A percentile compares a stretch with the other conserved stretches of the same genome.
These are phyloP conservation scores for Apus apus DNA, from an alignment of 2,113 vertebrate species.

Conservation along the genomic window DNA sequence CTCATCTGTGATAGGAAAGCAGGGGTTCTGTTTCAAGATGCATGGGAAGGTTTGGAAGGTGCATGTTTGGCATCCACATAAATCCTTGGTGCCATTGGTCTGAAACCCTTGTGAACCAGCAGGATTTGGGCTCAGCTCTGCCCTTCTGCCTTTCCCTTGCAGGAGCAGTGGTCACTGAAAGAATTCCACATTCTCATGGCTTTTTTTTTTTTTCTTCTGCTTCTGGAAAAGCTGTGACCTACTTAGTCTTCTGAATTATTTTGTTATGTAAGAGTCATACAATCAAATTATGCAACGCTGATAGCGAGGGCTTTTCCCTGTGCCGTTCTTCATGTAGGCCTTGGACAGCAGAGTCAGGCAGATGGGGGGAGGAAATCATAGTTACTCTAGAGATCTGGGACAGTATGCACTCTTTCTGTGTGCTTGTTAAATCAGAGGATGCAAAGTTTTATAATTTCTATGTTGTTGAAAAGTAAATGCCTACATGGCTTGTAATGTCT, in stretches of 20 bases:
- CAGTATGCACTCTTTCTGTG: not conserved
- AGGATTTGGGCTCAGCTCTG: not conserved
- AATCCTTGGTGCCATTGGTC: not conserved
- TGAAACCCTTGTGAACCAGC: fast-evolving
- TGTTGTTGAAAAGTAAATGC: not conserved
- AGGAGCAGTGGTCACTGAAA: slow-evolving; percentile 10
- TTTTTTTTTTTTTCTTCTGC: not conserved
- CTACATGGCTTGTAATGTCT: not conserved
- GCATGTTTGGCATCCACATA: fast-evolving
- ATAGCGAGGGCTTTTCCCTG: slow-evolving; percentile 40
- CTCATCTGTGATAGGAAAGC: not conserved
- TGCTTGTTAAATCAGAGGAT: not conserved
- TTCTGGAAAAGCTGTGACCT: slow-evolving; percentile 64
- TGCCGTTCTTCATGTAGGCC: slow-evolving; percentile 12
- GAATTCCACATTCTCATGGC: not conserved
- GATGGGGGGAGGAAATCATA: not conserved
- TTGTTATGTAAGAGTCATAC: slow-evolving; percentile 66
- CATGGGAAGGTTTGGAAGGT: not conserved
- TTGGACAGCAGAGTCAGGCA: not conserved
- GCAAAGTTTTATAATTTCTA: not conserved
- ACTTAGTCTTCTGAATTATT: slow-evolving; percentile 67
- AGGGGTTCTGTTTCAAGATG: not conserved
- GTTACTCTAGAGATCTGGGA: slow-evolving; percentile 28
- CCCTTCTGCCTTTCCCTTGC: not conserved
- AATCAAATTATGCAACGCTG: slow-evolving; percentile 61